Conservation (phyloP, 2,888 invertebrate species). For the Miltochrista miniata region DNA sequence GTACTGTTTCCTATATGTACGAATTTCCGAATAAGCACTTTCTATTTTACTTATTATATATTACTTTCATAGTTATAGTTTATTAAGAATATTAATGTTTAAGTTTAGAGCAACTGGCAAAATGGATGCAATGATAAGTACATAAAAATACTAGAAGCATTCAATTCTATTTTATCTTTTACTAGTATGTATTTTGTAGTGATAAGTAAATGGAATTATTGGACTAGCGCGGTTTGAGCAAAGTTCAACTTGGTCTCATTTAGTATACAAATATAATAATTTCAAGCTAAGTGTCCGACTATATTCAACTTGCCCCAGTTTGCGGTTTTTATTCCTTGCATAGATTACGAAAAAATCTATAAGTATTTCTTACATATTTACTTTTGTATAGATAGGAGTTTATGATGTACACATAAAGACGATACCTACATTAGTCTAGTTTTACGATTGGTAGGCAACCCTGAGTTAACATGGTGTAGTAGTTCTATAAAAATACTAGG, state of each 20-base stretch:
- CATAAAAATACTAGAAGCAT: slow-evolving; percentile 31
- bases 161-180: slow-evolving; percentile 21
- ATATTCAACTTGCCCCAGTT: slow-evolving; percentile 19
- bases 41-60: slow-evolving; percentile 15
- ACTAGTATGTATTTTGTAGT: slow-evolving; percentile 21
- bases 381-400: slow-evolving; percentile 23
- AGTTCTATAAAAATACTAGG: slow-evolving; percentile 17
- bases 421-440: slow-evolving; percentile 10
- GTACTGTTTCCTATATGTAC: slow-evolving; percentile 12
- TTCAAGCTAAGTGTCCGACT: slow-evolving; percentile 8
- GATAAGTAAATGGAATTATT: slow-evolving; percentile 12
- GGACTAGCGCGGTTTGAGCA: slow-evolving; percentile 17
- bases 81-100: slow-evolving; percentile 18
- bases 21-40: slow-evolving; percentile 26
- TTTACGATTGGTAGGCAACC: slow-evolving; percentile 15
- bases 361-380: slow-evolving; percentile 16
- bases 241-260: slow-evolving; percentile 10
- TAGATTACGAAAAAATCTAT: slow-evolving; percentile 29
- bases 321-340: slow-evolving; percentile 12
- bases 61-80: slow-evolving; percentile 7
- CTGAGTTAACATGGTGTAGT: slow-evolving; percentile 3
- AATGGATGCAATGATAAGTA: slow-evolving; percentile 37
- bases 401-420: slow-evolving; percentile 17
- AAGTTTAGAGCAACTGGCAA: slow-evolving; percentile 24
- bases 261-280: slow-evolving; percentile 1